These are phyloP conservation scores for Carterocephalus palaemon DNA, from an alignment of 2,888 invertebrate species.

Conservation along the genomic window DNA sequence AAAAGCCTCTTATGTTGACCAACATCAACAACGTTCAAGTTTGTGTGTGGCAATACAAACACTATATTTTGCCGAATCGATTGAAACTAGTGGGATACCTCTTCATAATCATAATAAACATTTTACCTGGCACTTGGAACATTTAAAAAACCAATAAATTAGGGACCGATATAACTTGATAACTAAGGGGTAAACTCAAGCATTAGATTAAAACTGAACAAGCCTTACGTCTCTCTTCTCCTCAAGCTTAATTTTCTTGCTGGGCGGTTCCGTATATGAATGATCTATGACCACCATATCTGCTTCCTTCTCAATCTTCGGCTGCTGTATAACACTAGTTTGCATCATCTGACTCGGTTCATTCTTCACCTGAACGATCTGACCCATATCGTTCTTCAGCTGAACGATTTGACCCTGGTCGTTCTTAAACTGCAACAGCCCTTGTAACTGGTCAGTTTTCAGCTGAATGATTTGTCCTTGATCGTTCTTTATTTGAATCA, in stretches of 20 bases:
- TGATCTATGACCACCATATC: slow-evolving; percentile 58
- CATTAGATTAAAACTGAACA: no score
- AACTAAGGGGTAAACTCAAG: no score
- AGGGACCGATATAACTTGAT: no score
- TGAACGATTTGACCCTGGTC: slow-evolving; percentile 58
- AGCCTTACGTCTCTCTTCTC: slow-evolving; percentile 54
- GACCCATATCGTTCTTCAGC: slow-evolving; percentile 40
- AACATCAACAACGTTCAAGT: no score
- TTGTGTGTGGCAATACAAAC: no score
- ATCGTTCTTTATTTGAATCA: slow-evolving; percentile 70
- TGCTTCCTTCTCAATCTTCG: slow-evolving; percentile 53
- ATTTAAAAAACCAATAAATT: no score
- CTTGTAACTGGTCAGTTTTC: slow-evolving; percentile 61
- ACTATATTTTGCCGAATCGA: no score
- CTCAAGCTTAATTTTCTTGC: slow-evolving; percentile 60
- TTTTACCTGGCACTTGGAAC: no score
- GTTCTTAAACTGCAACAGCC: slow-evolving; percentile 57
- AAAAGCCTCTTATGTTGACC: no score
- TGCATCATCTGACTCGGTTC: slow-evolving; percentile 34
- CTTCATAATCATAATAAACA: no score
- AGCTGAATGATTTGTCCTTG: slow-evolving; percentile 70
- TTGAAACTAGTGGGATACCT: no score
- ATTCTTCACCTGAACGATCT: slow-evolving; percentile 39
- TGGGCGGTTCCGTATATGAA: slow-evolving; percentile 64
- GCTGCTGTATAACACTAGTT: slow-evolving; percentile 29